Percentiles rank a stretch among this genome's conserved stretches.
These are phyloP conservation scores for Leucoma salicis DNA, from an alignment of 2,888 invertebrate genomes.

Conservation along the genomic window DNA sequence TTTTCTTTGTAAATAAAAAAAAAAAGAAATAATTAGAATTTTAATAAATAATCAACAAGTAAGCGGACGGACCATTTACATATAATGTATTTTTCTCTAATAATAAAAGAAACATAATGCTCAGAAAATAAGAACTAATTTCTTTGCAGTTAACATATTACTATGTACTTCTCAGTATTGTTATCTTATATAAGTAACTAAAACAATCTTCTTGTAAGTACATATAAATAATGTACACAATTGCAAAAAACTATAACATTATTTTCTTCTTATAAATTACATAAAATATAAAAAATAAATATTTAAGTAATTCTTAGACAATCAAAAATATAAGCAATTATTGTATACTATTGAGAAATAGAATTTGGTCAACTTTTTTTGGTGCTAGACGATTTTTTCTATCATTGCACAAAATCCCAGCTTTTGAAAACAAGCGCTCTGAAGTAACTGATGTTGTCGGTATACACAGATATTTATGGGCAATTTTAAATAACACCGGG, in stretches of 20 bases:
- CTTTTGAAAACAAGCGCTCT: constrained; percentile 25
- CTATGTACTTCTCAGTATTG: too few relatives aligned
- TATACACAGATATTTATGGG: background rate
- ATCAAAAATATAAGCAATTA: background rate
- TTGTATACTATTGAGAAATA: constrained; percentile 10
- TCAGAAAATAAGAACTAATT: too few relatives aligned
- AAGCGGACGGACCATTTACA: too few relatives aligned
- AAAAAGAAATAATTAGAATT: too few relatives aligned
- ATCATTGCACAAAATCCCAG: constrained; percentile 21
- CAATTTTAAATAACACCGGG: background rate
- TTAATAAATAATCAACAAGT: too few relatives aligned
- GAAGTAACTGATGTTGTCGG: constrained; percentile 21
- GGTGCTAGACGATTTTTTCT: constrained; percentile 14
- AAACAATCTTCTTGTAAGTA: constrained; percentile 11
- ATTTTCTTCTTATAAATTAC: background rate
- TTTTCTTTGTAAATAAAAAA: too few relatives aligned
- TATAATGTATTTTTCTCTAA: too few relatives aligned
- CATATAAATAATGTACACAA: constrained; percentile 6
- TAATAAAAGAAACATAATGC: too few relatives aligned
- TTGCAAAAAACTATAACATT: background rate
- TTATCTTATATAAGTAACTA: constrained; percentile 13
- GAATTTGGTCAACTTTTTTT: constrained; percentile 17
- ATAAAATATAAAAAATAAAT: constrained; percentile 2
- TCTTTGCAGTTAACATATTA: too few relatives aligned
- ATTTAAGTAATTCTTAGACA: background rate